Evolutionary conservation across 2,888 invertebrate genomes (phyloP).

Genomic region (Antheraea yamamai): DNA sequence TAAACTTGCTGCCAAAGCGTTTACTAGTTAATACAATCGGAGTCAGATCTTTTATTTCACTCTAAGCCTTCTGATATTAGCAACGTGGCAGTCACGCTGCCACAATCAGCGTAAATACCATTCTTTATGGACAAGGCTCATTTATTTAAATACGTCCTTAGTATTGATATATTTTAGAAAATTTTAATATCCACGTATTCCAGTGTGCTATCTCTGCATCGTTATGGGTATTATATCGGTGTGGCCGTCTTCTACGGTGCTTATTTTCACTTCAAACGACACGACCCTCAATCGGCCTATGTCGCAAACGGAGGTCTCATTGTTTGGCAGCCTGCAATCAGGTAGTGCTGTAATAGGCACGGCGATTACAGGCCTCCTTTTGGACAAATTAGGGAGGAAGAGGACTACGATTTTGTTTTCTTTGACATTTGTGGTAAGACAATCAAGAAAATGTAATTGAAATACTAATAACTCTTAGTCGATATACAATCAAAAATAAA

Average conservation of each 20-base stretch:
- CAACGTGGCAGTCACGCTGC: too few relatives aligned
- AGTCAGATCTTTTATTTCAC: too few relatives aligned
- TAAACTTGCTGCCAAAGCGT: too few relatives aligned
- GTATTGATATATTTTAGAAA: not conserved
- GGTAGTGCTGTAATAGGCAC: not conserved
- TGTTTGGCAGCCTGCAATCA: not conserved
- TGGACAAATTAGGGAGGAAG: conserved; percentile 55
- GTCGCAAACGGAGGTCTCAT: not conserved
- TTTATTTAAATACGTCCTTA: too few relatives aligned
- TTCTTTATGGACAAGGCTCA: too few relatives aligned
- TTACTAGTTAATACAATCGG: too few relatives aligned
- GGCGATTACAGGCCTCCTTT: conserved; percentile 32
- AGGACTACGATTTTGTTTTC: conserved; percentile 41
- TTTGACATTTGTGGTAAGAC: conserved; percentile 51
- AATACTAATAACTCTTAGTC: not conserved
- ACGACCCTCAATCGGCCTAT: not conserved
- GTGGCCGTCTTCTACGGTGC: not conserved
- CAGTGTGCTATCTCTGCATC: not conserved
- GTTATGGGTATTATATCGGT: not conserved
- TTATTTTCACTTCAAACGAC: not conserved
- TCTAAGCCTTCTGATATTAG: too few relatives aligned
- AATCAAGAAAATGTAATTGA: not conserved
- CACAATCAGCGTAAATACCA: too few relatives aligned
- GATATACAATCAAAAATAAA: not conserved
- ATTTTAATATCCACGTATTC: not conserved